Base-by-base conservation (phyloP, 2,888 invertebrate genomes). In the Merodon equestris region DNA sequence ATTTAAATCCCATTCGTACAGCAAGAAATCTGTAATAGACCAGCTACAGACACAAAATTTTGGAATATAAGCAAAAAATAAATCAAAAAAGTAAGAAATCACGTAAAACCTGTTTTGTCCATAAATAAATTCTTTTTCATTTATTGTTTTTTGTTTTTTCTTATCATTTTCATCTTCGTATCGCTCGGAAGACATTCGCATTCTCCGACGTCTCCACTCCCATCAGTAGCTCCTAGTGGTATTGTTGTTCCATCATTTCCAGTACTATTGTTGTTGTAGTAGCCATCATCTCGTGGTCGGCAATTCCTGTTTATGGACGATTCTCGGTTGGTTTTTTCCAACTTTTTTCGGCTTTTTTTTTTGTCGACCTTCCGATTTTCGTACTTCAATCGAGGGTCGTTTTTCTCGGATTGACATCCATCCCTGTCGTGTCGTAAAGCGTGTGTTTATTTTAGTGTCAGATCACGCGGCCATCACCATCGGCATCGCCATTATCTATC, bases 81-180 rank as follows among this genome's bases (percentile, higher is more conserved):
- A 47, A 36, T 42, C 36, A 54, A 48, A 57, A 61, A 57, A 53
- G 51, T 17, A 42, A 63, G 68, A 64, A 79, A 79, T 79, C 79
- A 79, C 79, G 79, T 79, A 79, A 74, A 79, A 79, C 79, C 70
- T 48, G 79, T 79, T 79, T 70, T 36, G 67, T 57, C 63, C 58
- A 53, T 73, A 60, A 63, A 72, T 77, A 77, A 72, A 72, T 63
- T 61, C 56, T 27, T 2, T 27, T 27, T 27, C 7, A 27, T 7
- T 2, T 4, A 4, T 27, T 27, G 27, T 14, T 54, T 57, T 38
- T 42, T 36, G n/a, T 57, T 3, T 15, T 45, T 45, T 51, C 34
- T 47, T 50, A 27, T 27, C 27, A 27, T 27, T 27, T 27, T 2
- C 27, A 7, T 27, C 27, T 27, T 27, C 17, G 44, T 44, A 44